Evolutionary conservation across 2,113 vertebrate genomes (phyloP).

Genomic region (Oceanodroma tethys): DNA sequence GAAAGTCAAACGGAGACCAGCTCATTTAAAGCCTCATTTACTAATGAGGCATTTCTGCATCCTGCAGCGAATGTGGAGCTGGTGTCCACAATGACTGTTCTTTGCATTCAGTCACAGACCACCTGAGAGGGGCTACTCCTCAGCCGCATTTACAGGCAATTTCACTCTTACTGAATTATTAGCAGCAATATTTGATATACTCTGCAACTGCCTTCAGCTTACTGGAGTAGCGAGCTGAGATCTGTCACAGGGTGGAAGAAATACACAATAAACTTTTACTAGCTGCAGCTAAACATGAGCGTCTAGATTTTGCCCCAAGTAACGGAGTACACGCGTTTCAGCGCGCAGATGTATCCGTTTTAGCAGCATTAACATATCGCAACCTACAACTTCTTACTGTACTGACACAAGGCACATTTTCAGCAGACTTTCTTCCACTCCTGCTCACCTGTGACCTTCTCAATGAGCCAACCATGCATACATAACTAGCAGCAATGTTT

Average conservation of each 20-base stretch:
- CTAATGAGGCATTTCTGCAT: neutral
- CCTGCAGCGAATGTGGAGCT: neutral
- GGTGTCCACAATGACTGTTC: neutral
- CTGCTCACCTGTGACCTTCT: neutral
- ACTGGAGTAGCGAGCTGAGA: rapidly evolving
- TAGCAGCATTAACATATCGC: neutral
- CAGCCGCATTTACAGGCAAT: neutral
- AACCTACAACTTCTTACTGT: neutral
- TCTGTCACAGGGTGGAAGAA: neutral
- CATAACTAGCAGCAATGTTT: neutral
- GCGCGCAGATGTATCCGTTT: neutral
- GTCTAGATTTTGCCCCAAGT: neutral
- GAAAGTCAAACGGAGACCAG: neutral
- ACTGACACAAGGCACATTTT: neutral
- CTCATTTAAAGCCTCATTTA: neutral
- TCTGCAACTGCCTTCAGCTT: neutral
- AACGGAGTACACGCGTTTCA: neutral
- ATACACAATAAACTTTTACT: neutral
- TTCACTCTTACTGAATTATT: neutral
- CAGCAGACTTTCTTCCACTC: neutral
- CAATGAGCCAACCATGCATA: neutral
- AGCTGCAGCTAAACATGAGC: neutral
- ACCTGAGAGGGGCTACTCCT: neutral
- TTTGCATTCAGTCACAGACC: neutral
- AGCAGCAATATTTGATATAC: neutral